Base-by-base conservation (phyloP, 2,797 vertebrate species). In the Pseudochaenichthys georgianus region DNA sequence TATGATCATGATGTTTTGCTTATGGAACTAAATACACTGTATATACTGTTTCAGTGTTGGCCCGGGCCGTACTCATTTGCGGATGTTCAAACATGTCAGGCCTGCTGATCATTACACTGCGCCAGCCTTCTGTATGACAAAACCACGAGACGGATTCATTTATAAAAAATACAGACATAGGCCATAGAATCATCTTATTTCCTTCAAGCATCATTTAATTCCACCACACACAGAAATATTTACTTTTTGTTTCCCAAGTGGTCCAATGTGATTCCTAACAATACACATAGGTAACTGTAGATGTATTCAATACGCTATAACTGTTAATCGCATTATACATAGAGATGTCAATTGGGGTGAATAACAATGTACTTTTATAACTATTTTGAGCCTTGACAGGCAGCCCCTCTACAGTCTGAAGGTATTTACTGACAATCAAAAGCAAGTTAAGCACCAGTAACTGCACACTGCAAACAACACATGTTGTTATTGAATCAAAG, bases 81-180 rank as follows among this genome's bases (percentile, higher is more conserved):
- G 52, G 52, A 58, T 78, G 59, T 76, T 82, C 5, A 70, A 67
- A 80, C 28, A 61, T 75, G 47, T 54, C 59, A 84, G 53, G 13
- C 53, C 34, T 73, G 52, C n/a, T 75, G 75, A 58, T 21, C 43
- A 55, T 73, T 58, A 60, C 43, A 65, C 23, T 17, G 10, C 41
- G 43, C 23, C 54, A 57, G 38, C 23, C 19, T 21, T 75, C n/a
- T 66, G 47, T 76, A 42, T 78, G 75, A 84, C 70, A 64, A 84
- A 82, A 82, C 51, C 60, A 62, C 2, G 15, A 65, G 75, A 73
- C 65, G 76, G 45, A 66, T 61, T 80, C 55, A 78, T 74, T 66
- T 75, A 84, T 85, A 80, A 80, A 78, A 84, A n/a, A 85, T 83
- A 50, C 13, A 68, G 28, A 71, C 34, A 63, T 8, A 54, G 53